Evolutionary conservation across 2,113 vertebrate species (phyloP).

Genomic region (Amphiprion percula): DNA sequence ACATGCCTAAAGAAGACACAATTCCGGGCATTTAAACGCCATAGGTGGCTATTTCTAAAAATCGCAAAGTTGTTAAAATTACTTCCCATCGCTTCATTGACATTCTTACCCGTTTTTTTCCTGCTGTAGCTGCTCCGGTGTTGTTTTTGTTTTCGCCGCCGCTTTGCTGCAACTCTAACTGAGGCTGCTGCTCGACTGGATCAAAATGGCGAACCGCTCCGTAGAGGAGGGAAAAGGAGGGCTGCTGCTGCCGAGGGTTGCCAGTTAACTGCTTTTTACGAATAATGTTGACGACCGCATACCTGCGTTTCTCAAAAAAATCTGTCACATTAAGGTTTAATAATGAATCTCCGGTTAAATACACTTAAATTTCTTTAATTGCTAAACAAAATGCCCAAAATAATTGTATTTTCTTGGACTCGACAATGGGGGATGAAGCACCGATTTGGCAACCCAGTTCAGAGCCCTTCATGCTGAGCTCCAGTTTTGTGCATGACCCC

Average conservation of each 20-base stretch:
- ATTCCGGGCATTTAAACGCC: background rate
- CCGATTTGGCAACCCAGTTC: conserved; percentile 46
- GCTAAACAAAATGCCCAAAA: background rate
- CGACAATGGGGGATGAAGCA: background rate
- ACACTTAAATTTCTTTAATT: accelerated
- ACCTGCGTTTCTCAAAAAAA: background rate
- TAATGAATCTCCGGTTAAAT: accelerated
- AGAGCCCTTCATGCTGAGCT: background rate
- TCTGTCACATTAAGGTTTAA: accelerated
- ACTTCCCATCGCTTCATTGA: accelerated
- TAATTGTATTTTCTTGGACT: accelerated
- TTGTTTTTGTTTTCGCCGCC: background rate
- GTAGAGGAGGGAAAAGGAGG: conserved; percentile 32
- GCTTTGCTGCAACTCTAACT: background rate
- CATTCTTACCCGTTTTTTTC: background rate
- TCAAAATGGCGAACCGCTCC: conserved; percentile 72
- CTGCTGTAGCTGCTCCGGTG: background rate
- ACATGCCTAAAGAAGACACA: background rate
- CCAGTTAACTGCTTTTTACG: conserved; percentile 7
- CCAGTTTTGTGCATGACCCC: background rate
- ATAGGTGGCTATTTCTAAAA: background rate
- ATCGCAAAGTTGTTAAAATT: background rate
- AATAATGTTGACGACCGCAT: background rate
- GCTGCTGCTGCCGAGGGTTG: conserved; percentile 17
- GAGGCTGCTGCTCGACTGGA: background rate